Evolutionary conservation across 2,888 invertebrate genomes (phyloP), one percentile per base, ranked within the genome.

Genomic region (Archips xylosteana): DNA sequence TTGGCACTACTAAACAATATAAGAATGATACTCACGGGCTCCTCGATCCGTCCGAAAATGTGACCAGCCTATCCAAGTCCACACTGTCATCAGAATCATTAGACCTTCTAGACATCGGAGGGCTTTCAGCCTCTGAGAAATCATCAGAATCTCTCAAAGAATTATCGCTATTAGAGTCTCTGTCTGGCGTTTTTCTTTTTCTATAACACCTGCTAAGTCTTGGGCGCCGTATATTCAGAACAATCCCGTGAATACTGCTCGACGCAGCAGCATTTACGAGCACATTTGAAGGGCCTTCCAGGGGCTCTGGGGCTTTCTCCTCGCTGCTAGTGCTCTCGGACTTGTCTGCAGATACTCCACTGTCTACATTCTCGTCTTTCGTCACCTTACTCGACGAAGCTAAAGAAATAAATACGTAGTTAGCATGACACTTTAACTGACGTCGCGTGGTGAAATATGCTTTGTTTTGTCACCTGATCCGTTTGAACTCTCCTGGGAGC

Each of bases 291-390:
- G 90, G 90, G 0, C 84, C 89, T 42, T 85, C 87, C 2, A 81
- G 77, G 1, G 87, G 75, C 9, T 83, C 80, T 10, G 82, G 81
- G 4, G 78, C 83, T 5, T 82, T 88, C 67, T 91, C 92, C 12
- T 94, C 92, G 69, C 92, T 94, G 76, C 90, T 91, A 0, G 91
- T 91, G 76, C 92, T 92, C 78, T 93, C 94, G n/a, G 93, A 93
- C 76, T 93, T 94, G 76, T 94, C 94, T 3, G 90, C 92, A 5
- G 91, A 92, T 36, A 94, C 86, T 6, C 94, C 94, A 79, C 94
- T 94, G 71, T 94, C 94, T 34, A 86, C 88, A 84, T 92, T 94
- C 69, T 93, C 94, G 75, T 93, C 90, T 73, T 85, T 84, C 54
- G 83, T 78, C 39, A 49, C 70, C 79, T 85, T 87, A 79, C 81